Base-by-base conservation (phyloP, 2,888 invertebrate species). In the Trachelus tabidus region DNA sequence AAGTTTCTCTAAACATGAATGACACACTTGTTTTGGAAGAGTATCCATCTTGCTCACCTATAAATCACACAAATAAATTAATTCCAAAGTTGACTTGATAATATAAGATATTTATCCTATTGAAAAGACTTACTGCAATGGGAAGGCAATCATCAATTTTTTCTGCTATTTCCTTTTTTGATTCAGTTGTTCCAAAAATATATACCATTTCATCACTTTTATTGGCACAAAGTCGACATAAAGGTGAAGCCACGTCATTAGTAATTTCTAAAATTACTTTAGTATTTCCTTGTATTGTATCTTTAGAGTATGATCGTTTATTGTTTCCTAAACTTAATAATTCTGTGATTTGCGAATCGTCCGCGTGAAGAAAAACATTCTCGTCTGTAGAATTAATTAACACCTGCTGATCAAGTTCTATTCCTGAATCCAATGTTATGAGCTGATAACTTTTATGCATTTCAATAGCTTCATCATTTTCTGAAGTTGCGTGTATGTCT, bases 201-300 rank as follows among this genome's bases (percentile, higher is more conserved):
- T 33, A 40, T 12, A 75, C 11, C 80, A 79, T 76, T 9, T 79
- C 30, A 1, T 69, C 35, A 15, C 56, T 75, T 30, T 34, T 73
- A 3, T 9, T 11, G 12, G 80, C 75, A 37, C 81, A 81, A 11
- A 82, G 81, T 76, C 82, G 79, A 75, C 82, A 82, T 12, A 76
- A 69, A 12, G 73, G 31, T 30, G 69, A 33, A 33, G 31, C 75
- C 69, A 68, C 68, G 4, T 68, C 69, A 40, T 68, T 68, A 6
- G 71, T 71, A 23, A 33, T 71, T 34, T 71, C 71, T 34, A 34
- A 71, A 71, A 71, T 34, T 31, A 71, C 34, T 71, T 56, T 56
- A 23, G 9, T 23, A 56, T 56, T 23, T 56, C 9, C 9, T 56
- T 56, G 23, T 9, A 9, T 56, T 23, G 23, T 23, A 56, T 56